Evolutionary conservation across 2,888 invertebrate genomes (phyloP), one percentile per base, ranked within the genome.

Genomic region (Drosophila algonquin): DNA sequence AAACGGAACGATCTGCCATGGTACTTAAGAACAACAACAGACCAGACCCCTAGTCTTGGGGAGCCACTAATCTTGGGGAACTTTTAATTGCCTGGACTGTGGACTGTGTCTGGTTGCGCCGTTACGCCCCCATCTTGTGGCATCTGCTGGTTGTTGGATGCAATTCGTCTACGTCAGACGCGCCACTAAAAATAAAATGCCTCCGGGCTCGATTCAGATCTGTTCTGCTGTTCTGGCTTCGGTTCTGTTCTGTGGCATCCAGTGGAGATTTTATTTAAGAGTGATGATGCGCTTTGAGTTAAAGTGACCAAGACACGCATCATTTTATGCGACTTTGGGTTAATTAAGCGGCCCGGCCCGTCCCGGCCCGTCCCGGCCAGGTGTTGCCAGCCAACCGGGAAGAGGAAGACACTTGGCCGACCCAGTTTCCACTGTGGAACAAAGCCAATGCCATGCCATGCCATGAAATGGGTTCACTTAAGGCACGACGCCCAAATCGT

Each of bases 161-260:
- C 78, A 84, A 83, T 83, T 89, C 89, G 79, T 89, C 83, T 87
- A 73, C 83, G 89, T 83, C 83, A 78, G 78, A 56, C 63, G 45
- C 21, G 55, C 48, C 44, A 63, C 61, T 55, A 64, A 73, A 64
- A 57, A 58, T 65, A 65, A 65, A 75, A 58, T 75, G 67, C 73
- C 73, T 40, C 47, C 30, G 60, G 76, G 55, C 32, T 52, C 44
- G 51, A 55, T 46, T 16, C 45, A n/a, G 70, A 70, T 69, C 57
- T 44, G 50, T 58, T 73, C n/a, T n/a, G 40, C 40, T 40, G 40
- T 40, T 21, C 21, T 21, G 21, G 5, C 45, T 14, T 35, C 5
- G 0, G 32, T 35, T 32, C 10, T 46, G 65, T 50, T 54, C 50
- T 55, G 52, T 27, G 44, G 46, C 40, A 24, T 60, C 47, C 61